A percentile compares a stretch with the other conserved stretches of the same genome.
These are phyloP conservation scores for Drosophila auraria DNA, from an alignment of 1,140 invertebrate species.

Conservation along the genomic window DNA sequence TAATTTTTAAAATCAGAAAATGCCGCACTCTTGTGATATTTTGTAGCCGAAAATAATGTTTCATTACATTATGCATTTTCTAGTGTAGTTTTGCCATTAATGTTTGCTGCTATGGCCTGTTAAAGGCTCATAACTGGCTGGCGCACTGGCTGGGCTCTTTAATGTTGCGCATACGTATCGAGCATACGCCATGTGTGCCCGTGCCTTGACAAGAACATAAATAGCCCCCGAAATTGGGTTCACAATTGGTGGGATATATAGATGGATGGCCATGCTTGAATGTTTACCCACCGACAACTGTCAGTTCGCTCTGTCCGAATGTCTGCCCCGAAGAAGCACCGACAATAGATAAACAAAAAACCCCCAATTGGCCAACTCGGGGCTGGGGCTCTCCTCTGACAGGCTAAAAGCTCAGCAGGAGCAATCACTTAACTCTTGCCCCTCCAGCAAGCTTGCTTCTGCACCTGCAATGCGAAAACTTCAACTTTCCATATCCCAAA, in stretches of 20 bases:
- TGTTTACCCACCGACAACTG: constrained; percentile 38
- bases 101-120: constrained; percentile 53
- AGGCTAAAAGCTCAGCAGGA: constrained; percentile 42
- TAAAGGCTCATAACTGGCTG: constrained; percentile 58
- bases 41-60: too few species aligned
- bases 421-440: constrained; percentile 47
- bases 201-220: constrained; percentile 47
- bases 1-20: too few species aligned
- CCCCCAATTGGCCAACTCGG: not conserved
- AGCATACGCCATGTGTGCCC: constrained; percentile 49
- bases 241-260: constrained; percentile 3
- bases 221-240: constrained; percentile 36
- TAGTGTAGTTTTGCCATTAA: constrained; percentile 4
- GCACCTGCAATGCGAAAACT: constrained; percentile 29
- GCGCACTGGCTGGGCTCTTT: constrained; percentile 19
- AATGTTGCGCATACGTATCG: constrained; percentile 42
- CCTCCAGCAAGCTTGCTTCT: not conserved
- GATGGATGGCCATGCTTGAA: not conserved
- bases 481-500: not conserved
- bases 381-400: constrained; percentile 2
- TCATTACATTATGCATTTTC: too few species aligned
- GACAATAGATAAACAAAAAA: constrained; percentile 29
- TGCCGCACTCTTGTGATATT: too few species aligned
- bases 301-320: constrained; percentile 31
- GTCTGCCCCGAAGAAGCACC: constrained; percentile 12